Percentiles rank a stretch among this genome's conserved stretches.
These are phyloP conservation scores for Calephelis nemesis DNA, from an alignment of 1,140 invertebrate species.

Conservation along the genomic window DNA sequence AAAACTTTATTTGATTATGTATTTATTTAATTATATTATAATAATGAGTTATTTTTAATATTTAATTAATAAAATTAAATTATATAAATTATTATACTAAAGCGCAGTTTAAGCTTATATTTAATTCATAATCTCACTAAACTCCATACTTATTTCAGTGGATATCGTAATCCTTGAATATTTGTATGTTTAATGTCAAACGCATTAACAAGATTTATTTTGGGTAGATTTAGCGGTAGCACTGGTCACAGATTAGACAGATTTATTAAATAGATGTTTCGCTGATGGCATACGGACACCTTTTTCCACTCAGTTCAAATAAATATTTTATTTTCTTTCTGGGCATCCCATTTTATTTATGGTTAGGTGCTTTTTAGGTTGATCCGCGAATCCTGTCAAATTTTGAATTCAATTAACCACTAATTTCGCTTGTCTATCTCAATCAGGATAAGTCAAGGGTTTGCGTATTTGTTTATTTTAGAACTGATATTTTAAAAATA, in stretches of 20 bases:
- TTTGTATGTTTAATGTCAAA: conserved; percentile 15
- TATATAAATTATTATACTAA: too few species aligned
- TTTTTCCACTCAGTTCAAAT: conserved; percentile 26
- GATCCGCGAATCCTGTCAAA: neutral
- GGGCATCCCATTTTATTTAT: conserved; percentile 3
- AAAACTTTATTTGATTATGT: too few species aligned
- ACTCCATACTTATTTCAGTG: neutral
- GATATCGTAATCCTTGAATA: neutral
- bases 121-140: neutral
- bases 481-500: too few species aligned
- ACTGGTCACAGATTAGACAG: conserved; percentile 46
- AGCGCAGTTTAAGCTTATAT: neutral
- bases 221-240: conserved; percentile 40
- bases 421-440: neutral
- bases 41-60: too few species aligned
- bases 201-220: conserved; percentile 40
- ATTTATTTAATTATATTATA: too few species aligned
- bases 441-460: too few species aligned
- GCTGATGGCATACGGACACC: conserved; percentile 39
- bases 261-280: conserved; percentile 57
- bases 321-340: conserved; percentile 13
- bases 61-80: too few species aligned
- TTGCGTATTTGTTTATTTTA: too few species aligned
- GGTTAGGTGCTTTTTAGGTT: neutral
- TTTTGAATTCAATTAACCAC: neutral